Conservation (phyloP, 1,140 invertebrate genomes). For the Papilio polyxenes region DNA sequence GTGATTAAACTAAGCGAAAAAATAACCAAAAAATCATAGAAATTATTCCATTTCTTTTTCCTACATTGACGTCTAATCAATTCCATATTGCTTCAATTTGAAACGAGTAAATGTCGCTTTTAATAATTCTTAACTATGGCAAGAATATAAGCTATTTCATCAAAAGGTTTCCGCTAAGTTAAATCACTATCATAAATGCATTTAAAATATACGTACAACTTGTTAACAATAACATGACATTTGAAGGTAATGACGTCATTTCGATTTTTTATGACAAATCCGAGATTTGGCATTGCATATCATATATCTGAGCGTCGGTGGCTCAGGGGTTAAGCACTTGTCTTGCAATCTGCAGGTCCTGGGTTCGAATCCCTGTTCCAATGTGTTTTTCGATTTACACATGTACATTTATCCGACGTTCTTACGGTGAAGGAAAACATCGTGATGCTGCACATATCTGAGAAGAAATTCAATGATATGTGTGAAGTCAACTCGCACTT, state of each 20-base stretch:
- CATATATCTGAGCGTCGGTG: no score
- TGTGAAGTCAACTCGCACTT: no score
- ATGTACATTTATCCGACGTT: no score
- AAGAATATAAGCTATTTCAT: slow-evolving; percentile 33
- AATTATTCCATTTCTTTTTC: not conserved
- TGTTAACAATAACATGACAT: not conserved
- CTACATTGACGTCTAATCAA: slow-evolving; percentile 12
- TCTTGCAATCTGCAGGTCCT: no score
- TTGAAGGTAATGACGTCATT: not conserved
- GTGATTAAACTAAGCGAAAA: slow-evolving; percentile 34
- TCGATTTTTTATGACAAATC: not conserved
- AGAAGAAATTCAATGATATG: no score
- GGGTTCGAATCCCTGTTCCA: no score
- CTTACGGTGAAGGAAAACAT: no score
- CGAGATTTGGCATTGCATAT: no score
- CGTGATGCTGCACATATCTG: no score
- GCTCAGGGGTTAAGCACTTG: no score
- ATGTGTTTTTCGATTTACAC: no score
- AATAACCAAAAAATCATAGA: not conserved
- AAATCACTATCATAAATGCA: slow-evolving; percentile 31
- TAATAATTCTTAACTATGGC: slow-evolving; percentile 34
- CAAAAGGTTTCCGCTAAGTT: slow-evolving; percentile 15
- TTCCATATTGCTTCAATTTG: slow-evolving; percentile 1
- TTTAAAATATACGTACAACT: not conserved
- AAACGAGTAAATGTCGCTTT: slow-evolving; percentile 30